Conservation (phyloP, 1,140 invertebrate genomes). For the Nebria ingens region DNA sequence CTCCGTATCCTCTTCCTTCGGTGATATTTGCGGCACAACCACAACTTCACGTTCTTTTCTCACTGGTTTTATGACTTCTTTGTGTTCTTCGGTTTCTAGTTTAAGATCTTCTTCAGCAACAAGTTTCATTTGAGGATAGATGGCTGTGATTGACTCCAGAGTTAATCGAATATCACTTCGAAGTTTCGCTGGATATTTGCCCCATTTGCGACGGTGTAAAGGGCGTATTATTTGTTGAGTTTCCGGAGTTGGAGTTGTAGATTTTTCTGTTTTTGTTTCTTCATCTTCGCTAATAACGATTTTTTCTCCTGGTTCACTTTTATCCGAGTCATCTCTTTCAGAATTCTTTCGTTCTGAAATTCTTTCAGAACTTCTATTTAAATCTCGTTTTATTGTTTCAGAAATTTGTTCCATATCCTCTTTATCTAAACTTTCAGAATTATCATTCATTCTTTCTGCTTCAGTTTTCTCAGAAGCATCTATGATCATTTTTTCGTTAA, state of each 20-base stretch:
- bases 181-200: neutral
- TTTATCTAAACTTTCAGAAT: no score
- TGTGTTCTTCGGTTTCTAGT: slow-evolving; percentile 6
- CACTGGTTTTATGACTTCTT: slow-evolving; percentile 9
- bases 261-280: slow-evolving; percentile 4
- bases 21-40: slow-evolving; percentile 3
- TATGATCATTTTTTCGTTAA: neutral
- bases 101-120: slow-evolving; percentile 11
- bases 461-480: neutral
- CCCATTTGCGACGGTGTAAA: no score
- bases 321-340: neutral
- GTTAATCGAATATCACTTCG: neutral
- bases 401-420: no score
- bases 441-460: no score
- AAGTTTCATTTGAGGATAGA: neutral
- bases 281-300: neutral
- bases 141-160: neutral
- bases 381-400: no score
- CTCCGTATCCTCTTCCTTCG: slow-evolving; percentile 11
- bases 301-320: neutral
- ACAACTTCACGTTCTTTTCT: slow-evolving; percentile 12
- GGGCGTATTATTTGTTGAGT: neutral
- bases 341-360: neutral
- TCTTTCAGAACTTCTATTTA: no score
- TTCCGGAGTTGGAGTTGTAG: neutral